phyloP scores from a whole-genome alignment of 2,113 vertebrate species.

The Oncorhynchus keta region DNA sequence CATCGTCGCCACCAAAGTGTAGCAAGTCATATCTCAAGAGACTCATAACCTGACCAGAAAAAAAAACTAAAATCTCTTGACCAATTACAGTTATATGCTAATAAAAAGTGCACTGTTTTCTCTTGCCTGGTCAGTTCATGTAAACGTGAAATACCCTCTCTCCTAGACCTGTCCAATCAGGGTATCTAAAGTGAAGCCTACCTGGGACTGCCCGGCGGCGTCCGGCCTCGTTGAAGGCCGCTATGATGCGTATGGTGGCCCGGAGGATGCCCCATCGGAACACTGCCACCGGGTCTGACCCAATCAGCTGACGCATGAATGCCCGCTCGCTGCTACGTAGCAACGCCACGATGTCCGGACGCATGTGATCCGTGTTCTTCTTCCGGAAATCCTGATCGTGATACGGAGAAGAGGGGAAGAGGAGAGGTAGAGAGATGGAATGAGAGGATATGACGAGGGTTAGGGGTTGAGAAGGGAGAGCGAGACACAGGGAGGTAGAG shows the following conservation, averaged over 20 bases:
- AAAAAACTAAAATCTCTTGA: too few species aligned
- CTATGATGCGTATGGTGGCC: conserved; percentile 80
- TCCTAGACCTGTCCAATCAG: too few species aligned
- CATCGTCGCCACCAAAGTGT: not conserved
- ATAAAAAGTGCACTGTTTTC: too few species aligned
- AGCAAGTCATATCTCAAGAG: too few species aligned
- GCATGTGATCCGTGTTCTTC: conserved; percentile 94
- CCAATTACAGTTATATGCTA: too few species aligned
- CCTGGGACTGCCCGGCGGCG: conserved; percentile 69
- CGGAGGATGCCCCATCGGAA: conserved; percentile 94
- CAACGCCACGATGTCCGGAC: conserved; percentile 85
- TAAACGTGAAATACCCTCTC: not conserved
- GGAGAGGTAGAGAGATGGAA: too few species aligned
- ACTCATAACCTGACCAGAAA: too few species aligned
- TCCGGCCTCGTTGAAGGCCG: conserved; percentile 79
- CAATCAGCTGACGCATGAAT: conserved; percentile 85
- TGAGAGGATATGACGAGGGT: too few species aligned
- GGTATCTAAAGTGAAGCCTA: conserved; percentile 18
- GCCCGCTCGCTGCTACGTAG: conserved; percentile 86
- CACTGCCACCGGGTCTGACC: conserved; percentile 85
- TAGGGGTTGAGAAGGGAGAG: too few species aligned
- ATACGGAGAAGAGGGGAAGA: not conserved
- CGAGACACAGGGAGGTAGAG: not conserved
- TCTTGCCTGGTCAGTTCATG: too few species aligned
- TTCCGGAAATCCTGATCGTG: conserved; percentile 84